Conservation (phyloP, 2,797 vertebrate genomes). For the Aeoliscus strigatus region DNA sequence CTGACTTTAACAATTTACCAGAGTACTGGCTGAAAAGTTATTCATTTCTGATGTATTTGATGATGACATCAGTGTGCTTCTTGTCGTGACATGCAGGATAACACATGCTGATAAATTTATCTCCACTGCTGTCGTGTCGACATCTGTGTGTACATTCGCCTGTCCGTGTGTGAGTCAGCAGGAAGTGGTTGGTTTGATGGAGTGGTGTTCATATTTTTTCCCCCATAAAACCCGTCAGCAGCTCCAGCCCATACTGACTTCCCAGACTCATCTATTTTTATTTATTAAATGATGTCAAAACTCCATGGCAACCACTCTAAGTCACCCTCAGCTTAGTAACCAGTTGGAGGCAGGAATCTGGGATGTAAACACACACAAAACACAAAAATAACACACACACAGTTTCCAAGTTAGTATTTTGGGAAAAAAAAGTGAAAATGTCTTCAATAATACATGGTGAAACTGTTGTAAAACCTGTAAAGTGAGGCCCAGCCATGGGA, state of each 20-base stretch:
- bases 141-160: constrained; percentile 1
- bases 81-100: constrained; percentile 7
- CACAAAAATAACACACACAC: constrained; percentile 8
- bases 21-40: constrained; percentile 20
- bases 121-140: constrained; percentile 8
- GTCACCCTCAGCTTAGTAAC: constrained; percentile 55
- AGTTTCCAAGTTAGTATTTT: no score
- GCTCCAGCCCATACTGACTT: constrained; percentile 63
- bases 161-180: constrained; percentile 31
- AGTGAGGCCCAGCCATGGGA: no score
- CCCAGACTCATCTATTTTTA: constrained; percentile 70
- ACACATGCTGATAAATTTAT: constrained; percentile 7
- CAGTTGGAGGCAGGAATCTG: constrained; percentile 37
- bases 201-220: constrained; percentile 44
- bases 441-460: no score
- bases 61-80: constrained; percentile 21
- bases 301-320: constrained; percentile 66
- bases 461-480: no score
- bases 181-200: constrained; percentile 54
- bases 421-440: no score
- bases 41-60: constrained; percentile 23
- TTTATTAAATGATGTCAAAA: constrained; percentile 72
- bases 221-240: constrained; percentile 61
- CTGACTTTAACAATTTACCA: background rate
- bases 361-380: constrained; percentile 11